These are phyloP conservation scores for Halocynthia aurantium DNA, from an alignment of 23 tunicate species.

Conservation along the genomic window DNA sequence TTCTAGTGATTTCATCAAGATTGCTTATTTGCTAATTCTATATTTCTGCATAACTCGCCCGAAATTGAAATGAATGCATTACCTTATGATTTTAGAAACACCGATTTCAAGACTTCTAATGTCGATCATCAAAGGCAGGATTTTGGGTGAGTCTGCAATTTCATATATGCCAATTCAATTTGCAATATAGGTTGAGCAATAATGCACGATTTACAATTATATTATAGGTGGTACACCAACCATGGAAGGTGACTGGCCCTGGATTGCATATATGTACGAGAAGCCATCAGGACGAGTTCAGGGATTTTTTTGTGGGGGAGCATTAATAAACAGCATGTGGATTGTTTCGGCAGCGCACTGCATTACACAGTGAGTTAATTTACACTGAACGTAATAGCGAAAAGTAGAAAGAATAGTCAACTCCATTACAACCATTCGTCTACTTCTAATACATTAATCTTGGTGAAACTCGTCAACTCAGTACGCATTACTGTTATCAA, in stretches of 20 bases:
- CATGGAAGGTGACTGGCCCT: conserved; percentile 28
- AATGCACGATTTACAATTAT: no score
- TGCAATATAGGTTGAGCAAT: not conserved
- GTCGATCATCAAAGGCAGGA: not conserved
- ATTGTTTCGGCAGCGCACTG: conserved; percentile 25
- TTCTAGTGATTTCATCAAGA: no score
- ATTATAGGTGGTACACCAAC: conserved; percentile 14
- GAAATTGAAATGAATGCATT: not conserved
- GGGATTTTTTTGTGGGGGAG: conserved; percentile 23
- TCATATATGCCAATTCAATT: not conserved
- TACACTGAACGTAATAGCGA: not conserved
- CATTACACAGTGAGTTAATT: conserved; percentile 12
- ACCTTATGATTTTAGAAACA: not conserved
- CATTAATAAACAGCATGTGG: not conserved
- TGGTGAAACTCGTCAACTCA: no score
- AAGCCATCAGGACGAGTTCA: not conserved
- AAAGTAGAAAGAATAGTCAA: not conserved
- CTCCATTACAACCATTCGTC: no score
- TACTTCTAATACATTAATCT: no score
- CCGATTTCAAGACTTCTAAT: conserved; percentile 4
- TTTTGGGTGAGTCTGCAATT: conserved; percentile 6
- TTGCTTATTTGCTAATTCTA: no score
- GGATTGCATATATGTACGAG: conserved; percentile 24
- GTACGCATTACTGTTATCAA: no score
- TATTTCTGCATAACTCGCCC: not conserved